Base-by-base conservation (phyloP, 1,140 invertebrate species). In the Macrobrachium rosenbergii region DNA sequence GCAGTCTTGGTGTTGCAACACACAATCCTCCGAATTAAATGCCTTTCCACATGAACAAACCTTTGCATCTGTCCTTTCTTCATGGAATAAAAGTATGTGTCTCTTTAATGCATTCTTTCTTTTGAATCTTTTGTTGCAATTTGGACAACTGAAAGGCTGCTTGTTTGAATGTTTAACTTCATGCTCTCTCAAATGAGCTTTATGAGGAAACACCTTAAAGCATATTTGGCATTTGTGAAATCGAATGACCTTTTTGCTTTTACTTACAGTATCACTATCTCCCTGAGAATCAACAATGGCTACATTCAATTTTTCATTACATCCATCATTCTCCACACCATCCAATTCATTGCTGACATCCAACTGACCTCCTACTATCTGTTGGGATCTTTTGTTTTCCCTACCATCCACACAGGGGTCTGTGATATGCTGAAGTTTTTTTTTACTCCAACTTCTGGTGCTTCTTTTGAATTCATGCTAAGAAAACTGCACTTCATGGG, bases 101-200 rank as follows among this genome's bases (percentile, higher is more conserved):
- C 81, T 87, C 17, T 73, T 87, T n/a, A 87, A 21, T 17, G 84
- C 84, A 76, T 87, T 87, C 67, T 81, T 87, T 45, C 84, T 59
- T 37, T 87, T 87, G 23, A 87, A 87, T 23, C 78, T 78, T 62
- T 75, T 28, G 43, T 73, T 62, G 81, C 84, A 87, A 5, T 63
- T 52, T 16, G 16, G 17, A 67, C 84, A 87, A 45, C 21, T 60
- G 59, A 28, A 87, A 45, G 78, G 78, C 17, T 87, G 77, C 37
- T 23, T 28, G 45, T 62, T 79, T 62, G 84, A 87, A 63, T 87
- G 84, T 21, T 64, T 87, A 17, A 87, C 43, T 75, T 80, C 67
- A 81, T 87, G 84, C 52, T 87, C 84, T 59, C 75, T 87, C 60
- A 87, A 58, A 73, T 87, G 84, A 19, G 84, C 78, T 63, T 73